Conservation (phyloP, 2,888 invertebrate species). For the Adelognathus sp. region DNA sequence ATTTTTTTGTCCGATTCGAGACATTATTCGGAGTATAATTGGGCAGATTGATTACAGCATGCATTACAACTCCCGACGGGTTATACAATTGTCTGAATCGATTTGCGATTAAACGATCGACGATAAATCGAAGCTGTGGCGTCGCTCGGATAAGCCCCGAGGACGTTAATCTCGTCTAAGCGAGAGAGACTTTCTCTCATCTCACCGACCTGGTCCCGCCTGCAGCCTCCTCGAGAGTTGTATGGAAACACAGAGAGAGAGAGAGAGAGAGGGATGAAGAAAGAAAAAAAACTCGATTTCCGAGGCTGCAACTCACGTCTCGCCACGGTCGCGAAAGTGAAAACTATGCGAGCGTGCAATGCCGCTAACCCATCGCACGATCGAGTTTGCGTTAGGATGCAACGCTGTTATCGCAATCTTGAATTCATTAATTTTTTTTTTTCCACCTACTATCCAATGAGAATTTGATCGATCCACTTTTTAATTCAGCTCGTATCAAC, state of each 20-base stretch:
- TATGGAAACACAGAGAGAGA: too few species aligned
- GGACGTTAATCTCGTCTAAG: slow-evolving; percentile 37
- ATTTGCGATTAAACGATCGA: slow-evolving; percentile 23
- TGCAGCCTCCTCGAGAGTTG: slow-evolving; percentile 51
- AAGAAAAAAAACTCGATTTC: slow-evolving; percentile 18
- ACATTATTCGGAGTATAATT: not conserved
- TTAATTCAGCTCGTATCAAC: not conserved
- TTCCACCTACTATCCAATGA: not conserved
- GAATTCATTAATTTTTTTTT: not conserved
- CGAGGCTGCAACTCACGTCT: not conserved
- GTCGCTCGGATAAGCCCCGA: slow-evolving; percentile 12
- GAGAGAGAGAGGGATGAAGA: not conserved
- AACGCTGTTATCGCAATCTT: not conserved
- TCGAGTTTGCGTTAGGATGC: not conserved
- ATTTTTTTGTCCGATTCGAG: too few species aligned
- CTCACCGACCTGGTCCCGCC: slow-evolving; percentile 45
- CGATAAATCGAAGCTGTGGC: not conserved
- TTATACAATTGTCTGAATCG: slow-evolving; percentile 26
- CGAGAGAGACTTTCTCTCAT: slow-evolving; percentile 70
- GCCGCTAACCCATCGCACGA: not conserved
- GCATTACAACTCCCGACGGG: not conserved
- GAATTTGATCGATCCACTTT: not conserved
- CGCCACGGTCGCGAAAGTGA: slow-evolving; percentile 69
- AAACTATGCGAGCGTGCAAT: slow-evolving; percentile 63
- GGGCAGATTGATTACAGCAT: not conserved